Evolutionary conservation across 2,113 vertebrate genomes (phyloP).

Genomic region (Malaclemys terrapin): DNA sequence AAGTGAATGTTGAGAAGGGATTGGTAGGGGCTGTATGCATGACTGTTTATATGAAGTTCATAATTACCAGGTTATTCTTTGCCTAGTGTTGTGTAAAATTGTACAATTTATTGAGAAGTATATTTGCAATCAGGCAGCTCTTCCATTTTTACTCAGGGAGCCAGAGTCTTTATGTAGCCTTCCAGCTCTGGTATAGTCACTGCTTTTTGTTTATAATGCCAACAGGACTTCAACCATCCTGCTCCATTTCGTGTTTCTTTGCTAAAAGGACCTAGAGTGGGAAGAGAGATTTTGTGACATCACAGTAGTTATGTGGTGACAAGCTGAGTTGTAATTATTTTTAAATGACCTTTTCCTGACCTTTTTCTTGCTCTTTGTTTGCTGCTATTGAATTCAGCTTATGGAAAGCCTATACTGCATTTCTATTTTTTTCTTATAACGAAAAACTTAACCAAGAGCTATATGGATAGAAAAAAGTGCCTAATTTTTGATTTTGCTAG

Average conservation of each 20-base stretch:
- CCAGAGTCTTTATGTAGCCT: neutral
- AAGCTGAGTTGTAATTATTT: neutral
- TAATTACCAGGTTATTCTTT: neutral
- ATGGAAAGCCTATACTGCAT: neutral
- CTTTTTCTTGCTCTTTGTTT: slow-evolving; percentile 10
- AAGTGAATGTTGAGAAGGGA: neutral
- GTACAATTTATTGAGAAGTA: neutral
- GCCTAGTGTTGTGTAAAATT: neutral
- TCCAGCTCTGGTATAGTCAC: neutral
- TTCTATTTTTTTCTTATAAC: neutral
- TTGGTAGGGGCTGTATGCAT: neutral
- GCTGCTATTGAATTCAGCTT: neutral
- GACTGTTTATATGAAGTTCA: neutral
- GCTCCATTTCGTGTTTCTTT: neutral
- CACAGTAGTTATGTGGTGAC: neutral
- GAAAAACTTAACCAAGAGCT: neutral
- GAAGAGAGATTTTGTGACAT: neutral
- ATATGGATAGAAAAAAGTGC: neutral
- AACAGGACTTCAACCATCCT: neutral
- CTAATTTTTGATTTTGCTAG: neutral
- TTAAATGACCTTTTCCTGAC: neutral
- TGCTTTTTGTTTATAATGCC: neutral
- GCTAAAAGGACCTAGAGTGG: neutral
- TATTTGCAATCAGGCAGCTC: neutral
- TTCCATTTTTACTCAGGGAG: neutral